Evolutionary conservation across 2,113 vertebrate species (phyloP).

Genomic region (Gulo gulo): DNA sequence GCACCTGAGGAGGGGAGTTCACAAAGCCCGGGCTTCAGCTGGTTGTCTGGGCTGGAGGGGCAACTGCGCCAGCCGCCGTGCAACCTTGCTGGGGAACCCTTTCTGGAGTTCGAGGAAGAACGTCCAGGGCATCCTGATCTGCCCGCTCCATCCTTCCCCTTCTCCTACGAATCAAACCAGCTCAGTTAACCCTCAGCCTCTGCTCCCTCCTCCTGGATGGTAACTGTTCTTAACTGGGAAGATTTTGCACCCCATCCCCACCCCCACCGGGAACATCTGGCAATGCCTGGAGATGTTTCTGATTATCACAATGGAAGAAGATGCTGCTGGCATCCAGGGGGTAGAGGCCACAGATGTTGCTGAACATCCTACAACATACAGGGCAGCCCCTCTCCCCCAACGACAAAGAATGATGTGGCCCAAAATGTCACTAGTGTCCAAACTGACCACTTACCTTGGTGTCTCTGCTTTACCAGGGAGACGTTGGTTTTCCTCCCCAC

Average conservation of each 20-base stretch:
- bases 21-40: fast-evolving
- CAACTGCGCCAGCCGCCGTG: fast-evolving
- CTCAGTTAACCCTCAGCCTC: not conserved
- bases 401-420: not conserved
- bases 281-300: not conserved
- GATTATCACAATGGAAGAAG: not conserved
- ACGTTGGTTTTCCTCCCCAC: not conserved
- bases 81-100: too few relatives aligned
- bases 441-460: not conserved
- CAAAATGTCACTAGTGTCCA: fast-evolving
- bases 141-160: fast-evolving
- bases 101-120: fast-evolving
- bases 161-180: not conserved
- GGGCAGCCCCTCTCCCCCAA: not conserved
- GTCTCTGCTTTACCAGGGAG: not conserved
- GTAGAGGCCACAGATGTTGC: not conserved
- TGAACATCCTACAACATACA: fast-evolving
- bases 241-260: not conserved
- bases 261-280: not conserved
- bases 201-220: not conserved
- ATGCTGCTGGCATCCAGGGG: not conserved
- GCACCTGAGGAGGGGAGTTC: not conserved
- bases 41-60: fast-evolving
- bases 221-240: not conserved
- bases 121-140: fast-evolving